These are phyloP conservation scores for human (Homo sapiens) DNA, from an alignment of 2,113 vertebrate genomes.

Conservation along the genomic window GRCh38 chr7:1934501-1935000, in stretches of 20 bases:
- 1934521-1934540: background rate
- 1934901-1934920: too few species aligned
- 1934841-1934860: too few species aligned
- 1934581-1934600: background rate
- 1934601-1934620: background rate
- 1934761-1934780: too few species aligned
- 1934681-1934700: background rate
- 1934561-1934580: background rate
- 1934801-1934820: background rate
- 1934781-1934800: background rate
- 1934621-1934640: background rate
- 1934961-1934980: rapidly evolving
- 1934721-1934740: background rate
- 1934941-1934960: too few species aligned
- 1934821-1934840: background rate
- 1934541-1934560: too few species aligned
- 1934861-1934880: too few species aligned
- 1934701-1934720: background rate
- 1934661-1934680: background rate
- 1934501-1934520: background rate
- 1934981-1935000: background rate
- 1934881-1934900: background rate
- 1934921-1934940: background rate
- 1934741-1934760: too few species aligned
- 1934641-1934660: too few species aligned